Evolutionary conservation across 1,140 invertebrate genomes (phyloP), one percentile per base, ranked within the genome.

Genomic region (Tetranychus cinnabarinus): DNA sequence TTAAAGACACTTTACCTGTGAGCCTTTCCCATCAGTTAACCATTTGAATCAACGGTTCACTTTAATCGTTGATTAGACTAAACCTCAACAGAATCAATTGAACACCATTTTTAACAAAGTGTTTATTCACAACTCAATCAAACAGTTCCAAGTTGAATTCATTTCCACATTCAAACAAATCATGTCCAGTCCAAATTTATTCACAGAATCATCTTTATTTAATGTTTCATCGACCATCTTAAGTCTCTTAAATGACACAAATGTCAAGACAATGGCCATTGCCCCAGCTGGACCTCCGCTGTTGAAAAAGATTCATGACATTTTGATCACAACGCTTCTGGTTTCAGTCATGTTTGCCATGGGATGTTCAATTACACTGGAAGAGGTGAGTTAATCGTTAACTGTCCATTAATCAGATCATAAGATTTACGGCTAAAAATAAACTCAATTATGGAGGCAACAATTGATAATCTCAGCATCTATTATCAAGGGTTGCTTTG

Each of bases 321-420:
- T 67, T 37, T 60, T 70, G 15, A 58, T 71, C 5, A 66, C 68
- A 13, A 47, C 63, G 12, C 62, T 69, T 4, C 59, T 71, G 0
- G 62, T 70, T 1, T 62, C 68, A 7, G 69, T 72, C 31, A 72
- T 72, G 71, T 68, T 71, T 56, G 67, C 70, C 4, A 71, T 72
- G 70, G 71, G 71, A 34, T 68, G 68, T 50, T 66, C 66, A 13
- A 70, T 71, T 31, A 68, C 61, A 34, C 62, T 39, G 62, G 59
- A 66, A 59, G 62, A 67, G 61, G 66, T 67, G 15, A 66, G 64
- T 65, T 42, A 42, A 42, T 42, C 10, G 39, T 42, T 23, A 52
- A 23, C n/a, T 52, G n/a, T 52, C 6, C 6, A 50, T 50, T 7
- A 8, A 23, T 52, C 7, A 12, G 23, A 31, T 52, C 15, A 23